Base-by-base conservation (phyloP, 2,888 invertebrate genomes). In the Linnaemya tessellans region DNA sequence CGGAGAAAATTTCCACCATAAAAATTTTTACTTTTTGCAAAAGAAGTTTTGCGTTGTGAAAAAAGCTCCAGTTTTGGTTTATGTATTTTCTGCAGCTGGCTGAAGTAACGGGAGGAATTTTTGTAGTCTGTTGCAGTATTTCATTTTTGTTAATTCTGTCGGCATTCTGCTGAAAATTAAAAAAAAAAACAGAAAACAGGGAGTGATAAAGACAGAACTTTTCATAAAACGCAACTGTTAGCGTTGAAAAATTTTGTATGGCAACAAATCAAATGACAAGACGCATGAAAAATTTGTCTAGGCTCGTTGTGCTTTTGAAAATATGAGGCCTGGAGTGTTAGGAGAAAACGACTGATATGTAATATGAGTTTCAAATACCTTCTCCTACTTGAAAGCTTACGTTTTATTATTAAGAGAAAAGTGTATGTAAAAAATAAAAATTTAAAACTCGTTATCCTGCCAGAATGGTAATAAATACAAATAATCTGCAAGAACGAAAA, bases 11-110 rank as follows among this genome's bases (percentile, higher is more conserved):
- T 41, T 64, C 64, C 38, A 70, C 38, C 51, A 18, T 49, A n/a
- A 30, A 62, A 62, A 43, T 18, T n/a, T 25, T 49, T 65, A 7
- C 35, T 67, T 70, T 58, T 73, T 60, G 38, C 15, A 11, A 60
- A 30, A 68, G 43, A 60, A 46, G 49, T 56, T 82, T 77, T 71
- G 43, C 49, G 43, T 1, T 78, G 46, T 38, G 10, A 38, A 20
- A n/a, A 11, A n/a, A 41, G 41, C 15, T 22, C 35, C 9, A 54
- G 35, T 58, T 41, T 67, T 41, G 60, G 51, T 35, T 56, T 51
- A 10, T 11, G 35, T 71, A 3, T 78, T 30, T 71, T 51, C 43
- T 4, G 11, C 22, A 43, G 30, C 30, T 30, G 30, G 5, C 5
- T 2, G n/a, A n/a, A 38, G 38, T 38, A 13, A 10, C 10, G 41